Base-by-base conservation (phyloP, 2,113 vertebrate genomes). In the Amia ocellicauda region DNA sequence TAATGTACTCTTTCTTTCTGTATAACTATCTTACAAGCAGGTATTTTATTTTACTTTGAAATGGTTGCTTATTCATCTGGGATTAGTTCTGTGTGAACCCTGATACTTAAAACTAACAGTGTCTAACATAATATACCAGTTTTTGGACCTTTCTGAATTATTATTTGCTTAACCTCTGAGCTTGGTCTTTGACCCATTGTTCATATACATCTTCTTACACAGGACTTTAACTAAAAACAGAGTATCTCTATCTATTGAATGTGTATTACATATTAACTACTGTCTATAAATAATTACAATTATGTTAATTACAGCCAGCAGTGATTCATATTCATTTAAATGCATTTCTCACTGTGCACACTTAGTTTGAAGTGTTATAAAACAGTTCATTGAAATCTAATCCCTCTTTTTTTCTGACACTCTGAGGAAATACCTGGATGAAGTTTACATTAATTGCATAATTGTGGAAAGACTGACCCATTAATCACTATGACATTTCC, bases 241-340 rank as follows among this genome's bases (percentile, higher is more conserved):
- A 7, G 31, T 36, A 11, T 11, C 5, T 11, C 11, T 81, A 69
- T 78, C 80, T 67, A 62, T 70, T 73, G 68, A 64, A 2, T 51
- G 58, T 24, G 41, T 5, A 27, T 81, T 60, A 85, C 84, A 80
- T 68, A 85, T 83, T 72, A 67, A 87, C 83, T 73, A 68, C 58
- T 16, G 22, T 13, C 26, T 62, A 76, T 89, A 79, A 85, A 87
- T 84, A 85, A 90, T 90, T 83, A 85, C 88, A 84, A 43, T n/a
- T 58, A 74, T 62, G 41, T 84, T 88, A 88, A 86, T 86, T 89
- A 77, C 78, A 77, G 77, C 47, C 63, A 31, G 69, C 47, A 20
- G 70, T 71, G 73, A 24, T 65, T 68, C 59, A 58, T 74, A 73
- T 79, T 69, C 70, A 79, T 80, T 85, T 82, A 71, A 79, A 88